Base-by-base conservation (phyloP, 1,140 invertebrate species). In the Zaprionus ghesquierei region DNA sequence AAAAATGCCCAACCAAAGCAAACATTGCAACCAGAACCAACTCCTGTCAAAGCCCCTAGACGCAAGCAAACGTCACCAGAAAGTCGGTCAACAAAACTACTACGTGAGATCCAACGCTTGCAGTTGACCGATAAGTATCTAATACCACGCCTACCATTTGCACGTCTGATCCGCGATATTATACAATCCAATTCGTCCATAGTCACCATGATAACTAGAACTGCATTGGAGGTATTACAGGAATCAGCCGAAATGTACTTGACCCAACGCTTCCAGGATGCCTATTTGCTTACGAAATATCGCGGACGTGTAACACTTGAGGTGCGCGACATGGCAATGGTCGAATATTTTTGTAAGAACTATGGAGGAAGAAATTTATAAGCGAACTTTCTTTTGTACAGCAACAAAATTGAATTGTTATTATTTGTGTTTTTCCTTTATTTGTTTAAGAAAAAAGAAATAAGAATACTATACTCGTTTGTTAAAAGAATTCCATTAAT, bases 251-350 rank as follows among this genome's bases (percentile, higher is more conserved):
- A 97, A 92, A 94, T 95, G 71, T 97, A 96, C 82, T 64, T 97
- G 10, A 94, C 95, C 15, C 95, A 96, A 79, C 93, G 96, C 9
- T 96, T 97, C 80, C 94, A 96, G 89, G 96, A 97, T 90, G 94
- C 95, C 49, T 93, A 95, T 79, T 69, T 96, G 82, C 94, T 95
- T 72, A 93, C 96, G 23, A 93, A 94, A 59, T 96, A 97, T 84
- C 95, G 95, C 13, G 95, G 95, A 79, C 93, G 96, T 44, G 94
- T 96, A 0, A 97, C 96, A 27, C 93, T 97, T 55, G 95, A 95
- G 93, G 93, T 94, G 27, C 94, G 94, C 65, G 96, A 97, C 91
- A 71, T 91, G 77, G 75, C 69, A 5, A 15, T 91, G 6, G 70
- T 84, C 9, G 50, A 58, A 18, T 79, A 71, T 20, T 49, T 87